Evolutionary conservation across 2,888 invertebrate species (phyloP).

Genomic region (Charanyca ferruginea): DNA sequence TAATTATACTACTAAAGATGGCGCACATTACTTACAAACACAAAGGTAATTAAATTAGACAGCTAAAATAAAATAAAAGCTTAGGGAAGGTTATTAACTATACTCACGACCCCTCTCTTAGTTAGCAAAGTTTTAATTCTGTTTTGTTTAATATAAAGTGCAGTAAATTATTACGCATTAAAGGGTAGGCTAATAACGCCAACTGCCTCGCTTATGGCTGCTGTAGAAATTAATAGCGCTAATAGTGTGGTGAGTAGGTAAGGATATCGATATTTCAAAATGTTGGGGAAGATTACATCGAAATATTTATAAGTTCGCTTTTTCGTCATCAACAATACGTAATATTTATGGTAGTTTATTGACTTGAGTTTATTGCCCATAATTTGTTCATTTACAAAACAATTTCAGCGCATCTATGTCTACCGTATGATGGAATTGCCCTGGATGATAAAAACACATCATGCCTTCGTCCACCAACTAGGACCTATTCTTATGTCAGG

Average conservation of each 20-base stretch:
- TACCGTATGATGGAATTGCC: too few species aligned
- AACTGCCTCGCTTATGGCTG: constrained; percentile 87
- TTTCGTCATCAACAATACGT: too few species aligned
- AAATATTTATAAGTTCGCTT: too few species aligned
- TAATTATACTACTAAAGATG: too few species aligned
- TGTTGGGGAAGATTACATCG: not conserved
- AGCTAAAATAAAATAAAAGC: constrained; percentile 60
- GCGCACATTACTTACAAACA: constrained; percentile 35
- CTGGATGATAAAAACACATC: too few species aligned
- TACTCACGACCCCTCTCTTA: constrained; percentile 70
- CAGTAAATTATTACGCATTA: constrained; percentile 90
- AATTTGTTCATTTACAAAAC: too few species aligned
- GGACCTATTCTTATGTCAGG: too few species aligned
- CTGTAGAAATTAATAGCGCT: constrained; percentile 87
- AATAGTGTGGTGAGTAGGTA: constrained; percentile 71
- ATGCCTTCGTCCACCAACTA: too few species aligned
- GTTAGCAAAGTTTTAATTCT: constrained; percentile 87
- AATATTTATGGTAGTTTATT: too few species aligned
- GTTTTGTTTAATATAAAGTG: constrained; percentile 89
- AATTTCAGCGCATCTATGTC: too few species aligned
- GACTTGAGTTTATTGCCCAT: too few species aligned
- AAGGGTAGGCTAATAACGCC: constrained; percentile 89
- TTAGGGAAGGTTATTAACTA: constrained; percentile 63
- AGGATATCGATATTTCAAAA: constrained; percentile 52
- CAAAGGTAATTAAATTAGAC: constrained; percentile 61